Conservation (phyloP, 2,797 vertebrate species). For the Champsocephalus esox region DNA sequence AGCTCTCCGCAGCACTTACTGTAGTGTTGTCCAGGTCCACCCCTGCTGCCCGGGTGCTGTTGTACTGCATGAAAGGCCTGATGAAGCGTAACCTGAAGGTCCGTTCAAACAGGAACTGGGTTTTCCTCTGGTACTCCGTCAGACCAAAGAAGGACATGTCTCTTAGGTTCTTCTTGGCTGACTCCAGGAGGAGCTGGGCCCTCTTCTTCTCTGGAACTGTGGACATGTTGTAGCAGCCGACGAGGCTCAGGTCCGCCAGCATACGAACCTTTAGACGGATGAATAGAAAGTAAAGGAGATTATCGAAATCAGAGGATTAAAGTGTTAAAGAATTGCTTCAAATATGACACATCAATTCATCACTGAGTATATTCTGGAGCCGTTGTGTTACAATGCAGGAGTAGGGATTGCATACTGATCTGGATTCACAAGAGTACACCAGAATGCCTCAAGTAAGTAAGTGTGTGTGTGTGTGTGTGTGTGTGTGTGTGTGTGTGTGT, state of each 20-base stretch:
- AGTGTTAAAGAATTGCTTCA: background rate
- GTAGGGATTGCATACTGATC: conserved; percentile 39
- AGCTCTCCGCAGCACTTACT: conserved; percentile 56
- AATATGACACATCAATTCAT: conserved; percentile 20
- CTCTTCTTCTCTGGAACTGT: conserved; percentile 95
- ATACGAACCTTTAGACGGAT: conserved; percentile 88
- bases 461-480: background rate
- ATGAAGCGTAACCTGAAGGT: conserved; percentile 98
- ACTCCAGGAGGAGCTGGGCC: conserved; percentile 95
- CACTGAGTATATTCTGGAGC: conserved; percentile 4
- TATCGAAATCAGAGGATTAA: background rate
- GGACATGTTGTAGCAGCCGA: conserved; percentile 99
- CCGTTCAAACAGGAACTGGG: conserved; percentile 98
- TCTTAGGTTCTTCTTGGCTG: conserved; percentile 97
- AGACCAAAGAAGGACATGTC: conserved; percentile 99
- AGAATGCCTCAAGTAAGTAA: conserved; percentile 25
- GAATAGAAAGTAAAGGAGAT: background rate
- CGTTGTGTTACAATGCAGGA: conserved; percentile 28
- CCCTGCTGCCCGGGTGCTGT: conserved; percentile 95
- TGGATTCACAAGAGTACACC: conserved; percentile 27
- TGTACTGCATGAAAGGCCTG: conserved; percentile 98
- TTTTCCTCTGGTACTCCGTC: conserved; percentile 99
- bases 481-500: conserved; percentile 13
- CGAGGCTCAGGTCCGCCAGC: conserved; percentile 96
- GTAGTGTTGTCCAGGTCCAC: conserved; percentile 95